Evolutionary conservation across 2,888 invertebrate genomes (phyloP), one percentile per base, ranked within the genome.

Genomic region (Cataglyphis cursor): DNA sequence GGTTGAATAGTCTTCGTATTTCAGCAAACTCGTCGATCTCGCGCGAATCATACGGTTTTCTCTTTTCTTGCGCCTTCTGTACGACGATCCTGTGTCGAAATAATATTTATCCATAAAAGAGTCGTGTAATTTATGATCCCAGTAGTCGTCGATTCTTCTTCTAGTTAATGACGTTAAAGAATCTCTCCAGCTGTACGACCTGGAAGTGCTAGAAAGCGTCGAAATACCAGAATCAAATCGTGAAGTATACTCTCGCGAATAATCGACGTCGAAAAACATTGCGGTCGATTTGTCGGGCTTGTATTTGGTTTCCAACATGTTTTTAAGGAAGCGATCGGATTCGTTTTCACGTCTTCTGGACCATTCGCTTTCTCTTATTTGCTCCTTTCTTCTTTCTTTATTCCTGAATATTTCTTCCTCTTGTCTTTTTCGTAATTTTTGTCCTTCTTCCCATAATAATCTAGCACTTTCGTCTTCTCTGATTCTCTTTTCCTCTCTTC

Each of bases 351-450:
- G 70, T 35, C 86, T 80, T 70, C 72, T 81, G 3, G 87, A 85
- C 90, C 90, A 90, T 41, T 76, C 64, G 10, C 82, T 80, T 54
- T 83, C 75, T 41, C 68, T 82, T 10, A 78, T 48, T 54, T 87
- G 85, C 62, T 89, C 95, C 89, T 92, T 94, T 35, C 94, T 94
- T 82, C 94, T 94, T 57, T 92, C 93, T 0, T 94, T 94, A 12
- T 95, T 94, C 41, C 93, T 94, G 18, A 68, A 95, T 90, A 90
- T 94, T 54, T 87, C 89, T 57, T 86, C 89, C 35, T 87, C 88
- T 3, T 76, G 78, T 28, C 76, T 81, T 73, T 74, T 89, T 12
- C 82, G 82, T 15, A 88, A 24, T 10, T 85, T 89, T 80, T 83
- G 81, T 66, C 84, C 90, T 74, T 85, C 83, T 59, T 85, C 82